A percentile compares a stretch with the other conserved stretches of the same genome.
Conservation (phyloP, 2,113 vertebrate genomes). For the Rhynchopsitta pachyrhyncha region DNA sequence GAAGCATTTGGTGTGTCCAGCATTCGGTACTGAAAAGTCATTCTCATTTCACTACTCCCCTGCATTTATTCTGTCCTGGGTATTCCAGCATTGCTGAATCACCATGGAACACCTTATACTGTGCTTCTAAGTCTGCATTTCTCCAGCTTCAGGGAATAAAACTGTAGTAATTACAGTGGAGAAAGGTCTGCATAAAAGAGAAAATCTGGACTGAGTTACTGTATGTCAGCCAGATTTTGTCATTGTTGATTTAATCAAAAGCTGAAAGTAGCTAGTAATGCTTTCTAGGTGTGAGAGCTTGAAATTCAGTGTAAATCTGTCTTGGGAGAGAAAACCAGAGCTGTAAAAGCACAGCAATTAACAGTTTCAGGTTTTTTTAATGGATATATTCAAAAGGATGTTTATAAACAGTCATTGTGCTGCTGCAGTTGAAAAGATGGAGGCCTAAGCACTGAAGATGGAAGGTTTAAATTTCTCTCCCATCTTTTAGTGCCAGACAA, state of each 20-base stretch:
- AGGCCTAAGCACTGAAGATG: neutral
- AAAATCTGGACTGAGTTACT: neutral
- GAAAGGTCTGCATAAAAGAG: neutral
- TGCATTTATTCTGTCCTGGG: neutral
- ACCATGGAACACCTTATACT: neutral
- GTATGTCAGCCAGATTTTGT: constrained; percentile 8
- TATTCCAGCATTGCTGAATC: neutral
- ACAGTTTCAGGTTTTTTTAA: neutral
- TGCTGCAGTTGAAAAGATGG: constrained; percentile 37
- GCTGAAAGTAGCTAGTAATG: neutral
- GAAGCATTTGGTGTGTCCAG: neutral
- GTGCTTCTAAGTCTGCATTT: neutral
- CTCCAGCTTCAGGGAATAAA: constrained; percentile 33
- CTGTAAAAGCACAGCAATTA: neutral
- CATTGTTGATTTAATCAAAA: constrained; percentile 35
- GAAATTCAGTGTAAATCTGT: neutral
- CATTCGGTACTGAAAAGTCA: constrained; percentile 22
- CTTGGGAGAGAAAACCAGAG: neutral
- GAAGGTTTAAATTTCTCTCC: constrained; percentile 46
- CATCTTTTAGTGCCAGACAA: constrained; percentile 39
- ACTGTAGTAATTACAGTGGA: neutral
- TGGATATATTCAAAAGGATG: neutral
- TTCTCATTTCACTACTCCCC: constrained; percentile 8
- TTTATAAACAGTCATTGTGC: constrained; percentile 2
- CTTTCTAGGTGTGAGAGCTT: neutral